Conservation (phyloP, 2,888 invertebrate species). For the Mongoloraphidia duomilia region DNA sequence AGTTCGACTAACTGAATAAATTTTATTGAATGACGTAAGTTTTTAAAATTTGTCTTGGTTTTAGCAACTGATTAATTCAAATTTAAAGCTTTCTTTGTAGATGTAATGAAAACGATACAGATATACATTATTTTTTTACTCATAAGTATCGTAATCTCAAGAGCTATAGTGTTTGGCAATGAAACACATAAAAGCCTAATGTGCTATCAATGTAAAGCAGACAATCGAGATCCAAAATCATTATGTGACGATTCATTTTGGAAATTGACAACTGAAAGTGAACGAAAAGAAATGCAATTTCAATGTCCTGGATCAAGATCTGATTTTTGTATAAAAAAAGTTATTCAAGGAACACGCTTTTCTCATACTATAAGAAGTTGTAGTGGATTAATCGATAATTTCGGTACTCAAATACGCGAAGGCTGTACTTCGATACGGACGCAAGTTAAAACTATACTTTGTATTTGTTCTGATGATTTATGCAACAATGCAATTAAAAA, state of each 20-base stretch:
- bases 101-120: too few species aligned
- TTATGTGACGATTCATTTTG: conserved; percentile 15
- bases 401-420: conserved; percentile 9
- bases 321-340: conserved; percentile 15
- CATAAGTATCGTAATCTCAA: too few species aligned
- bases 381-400: conserved; percentile 11
- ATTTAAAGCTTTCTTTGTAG: too few species aligned
- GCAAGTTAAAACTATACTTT: conserved; percentile 9
- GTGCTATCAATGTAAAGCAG: conserved; percentile 17
- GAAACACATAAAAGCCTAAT: conserved; percentile 5
- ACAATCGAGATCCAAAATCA: conserved; percentile 9
- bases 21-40: too few species aligned
- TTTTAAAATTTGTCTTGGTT: too few species aligned
- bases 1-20: too few species aligned
- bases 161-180: too few species aligned
- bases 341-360: conserved; percentile 2
- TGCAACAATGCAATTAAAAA: conserved; percentile 11
- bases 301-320: conserved; percentile 14
- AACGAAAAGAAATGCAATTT: conserved; percentile 12
- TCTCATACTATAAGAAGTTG: conserved; percentile 15
- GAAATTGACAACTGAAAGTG: conserved; percentile 10
- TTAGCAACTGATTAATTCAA: too few species aligned
- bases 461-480: conserved; percentile 11
- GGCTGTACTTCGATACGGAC: conserved; percentile 13
- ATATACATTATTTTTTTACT: too few species aligned